A percentile compares a stretch with the other conserved stretches of the same genome.
These are phyloP conservation scores for Apamea monoglypha DNA, from an alignment of 2,888 invertebrate species.

Conservation along the genomic window DNA sequence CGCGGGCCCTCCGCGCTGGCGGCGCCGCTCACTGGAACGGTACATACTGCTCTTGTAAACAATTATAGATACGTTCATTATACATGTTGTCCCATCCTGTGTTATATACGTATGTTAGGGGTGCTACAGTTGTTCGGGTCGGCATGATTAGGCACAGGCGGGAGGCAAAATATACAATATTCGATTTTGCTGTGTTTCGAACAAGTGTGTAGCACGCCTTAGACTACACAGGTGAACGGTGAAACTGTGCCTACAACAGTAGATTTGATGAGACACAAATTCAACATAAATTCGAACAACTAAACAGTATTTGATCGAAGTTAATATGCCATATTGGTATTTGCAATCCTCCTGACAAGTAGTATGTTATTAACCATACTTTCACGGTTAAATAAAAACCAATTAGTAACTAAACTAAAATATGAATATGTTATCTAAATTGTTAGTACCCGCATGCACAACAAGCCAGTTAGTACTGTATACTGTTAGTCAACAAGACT, in stretches of 20 bases:
- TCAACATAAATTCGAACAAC: not conserved
- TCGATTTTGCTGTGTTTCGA: not conserved
- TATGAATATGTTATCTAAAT: constrained; percentile 12
- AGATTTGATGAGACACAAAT: not conserved
- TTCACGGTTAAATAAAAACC: not conserved
- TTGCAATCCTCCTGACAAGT: not conserved
- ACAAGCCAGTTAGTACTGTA: constrained; percentile 61
- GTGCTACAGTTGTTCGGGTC: not conserved
- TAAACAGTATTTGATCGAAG: not conserved
- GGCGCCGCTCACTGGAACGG: constrained; percentile 57
- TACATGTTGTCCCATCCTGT: not conserved
- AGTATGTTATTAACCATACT: not conserved
- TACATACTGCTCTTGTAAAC: not conserved
- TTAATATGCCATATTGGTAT: not conserved
- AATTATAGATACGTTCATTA: not conserved
- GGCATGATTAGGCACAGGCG: too few species aligned
- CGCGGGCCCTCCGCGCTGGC: constrained; percentile 43
- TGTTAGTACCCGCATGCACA: constrained; percentile 60
- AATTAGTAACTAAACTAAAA: constrained; percentile 3
- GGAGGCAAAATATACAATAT: not conserved
- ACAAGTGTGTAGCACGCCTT: not conserved
- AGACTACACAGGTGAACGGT: not conserved
- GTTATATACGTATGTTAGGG: not conserved
- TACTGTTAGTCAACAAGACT: constrained; percentile 16
- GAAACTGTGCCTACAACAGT: not conserved